Conservation (phyloP, 2,888 invertebrate genomes). For the Mimas tiliae region DNA sequence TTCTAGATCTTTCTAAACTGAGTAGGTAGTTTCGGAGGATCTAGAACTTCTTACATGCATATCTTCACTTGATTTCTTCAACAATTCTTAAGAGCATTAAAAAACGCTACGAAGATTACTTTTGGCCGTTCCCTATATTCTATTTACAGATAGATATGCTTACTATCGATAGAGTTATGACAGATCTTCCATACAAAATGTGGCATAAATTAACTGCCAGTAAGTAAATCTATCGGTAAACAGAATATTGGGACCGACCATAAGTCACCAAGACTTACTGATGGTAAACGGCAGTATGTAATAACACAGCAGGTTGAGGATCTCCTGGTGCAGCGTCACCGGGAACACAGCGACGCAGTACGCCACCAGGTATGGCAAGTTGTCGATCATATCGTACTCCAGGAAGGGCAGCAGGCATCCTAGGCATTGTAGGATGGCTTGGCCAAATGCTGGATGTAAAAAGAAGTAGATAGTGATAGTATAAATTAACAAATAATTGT, state of each 20-base stretch:
- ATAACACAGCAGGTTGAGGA: conserved; percentile 97
- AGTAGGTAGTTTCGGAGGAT: too few species aligned
- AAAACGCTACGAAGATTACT: not conserved
- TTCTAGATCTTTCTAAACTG: too few species aligned
- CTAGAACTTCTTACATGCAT: not conserved
- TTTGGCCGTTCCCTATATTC: too few species aligned
- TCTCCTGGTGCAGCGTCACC: conserved; percentile 94
- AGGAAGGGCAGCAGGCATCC: conserved; percentile 98
- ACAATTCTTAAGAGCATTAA: not conserved
- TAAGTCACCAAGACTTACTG: conserved; percentile 84
- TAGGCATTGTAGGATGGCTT: conserved; percentile 96
- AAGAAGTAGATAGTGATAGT: not conserved
- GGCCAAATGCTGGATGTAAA: conserved; percentile 91
- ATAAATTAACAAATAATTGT: too few species aligned
- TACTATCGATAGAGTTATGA: too few species aligned
- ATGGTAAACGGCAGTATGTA: conserved; percentile 98
- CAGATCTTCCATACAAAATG: too few species aligned
- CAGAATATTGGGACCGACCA: too few species aligned
- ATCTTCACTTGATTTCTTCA: not conserved
- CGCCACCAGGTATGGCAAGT: conserved; percentile 96
- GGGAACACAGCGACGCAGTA: conserved; percentile 97
- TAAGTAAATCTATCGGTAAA: too few species aligned
- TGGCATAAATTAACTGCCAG: too few species aligned
- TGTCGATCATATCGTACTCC: conserved; percentile 98
- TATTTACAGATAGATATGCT: too few species aligned